Percentiles rank a stretch among this genome's conserved stretches.
Evolutionary conservation across 1,140 invertebrate species (phyloP).

Genomic region (Calliopsis andreniformis): DNA sequence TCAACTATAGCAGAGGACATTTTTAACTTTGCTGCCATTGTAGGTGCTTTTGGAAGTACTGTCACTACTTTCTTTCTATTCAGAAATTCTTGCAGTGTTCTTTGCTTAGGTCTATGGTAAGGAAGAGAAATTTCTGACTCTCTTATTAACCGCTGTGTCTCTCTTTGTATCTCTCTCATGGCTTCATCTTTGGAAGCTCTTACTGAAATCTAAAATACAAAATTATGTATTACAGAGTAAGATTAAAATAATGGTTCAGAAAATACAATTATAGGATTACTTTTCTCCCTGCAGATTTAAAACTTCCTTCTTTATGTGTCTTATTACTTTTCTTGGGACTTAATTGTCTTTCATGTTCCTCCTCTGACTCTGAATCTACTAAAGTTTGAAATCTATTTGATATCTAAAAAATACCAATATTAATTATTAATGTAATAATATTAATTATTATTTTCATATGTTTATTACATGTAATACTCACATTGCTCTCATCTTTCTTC

Average conservation of each 20-base stretch:
- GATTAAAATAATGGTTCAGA: background rate
- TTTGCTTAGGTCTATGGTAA: slow-evolving; percentile 89
- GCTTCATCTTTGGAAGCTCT: slow-evolving; percentile 75
- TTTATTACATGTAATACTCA: background rate
- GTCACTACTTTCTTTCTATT: slow-evolving; percentile 72
- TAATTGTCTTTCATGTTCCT: slow-evolving; percentile 19
- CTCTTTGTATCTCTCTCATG: slow-evolving; percentile 81
- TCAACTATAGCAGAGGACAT: slow-evolving; percentile 74
- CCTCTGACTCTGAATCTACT: slow-evolving; percentile 58
- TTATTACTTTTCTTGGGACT: background rate
- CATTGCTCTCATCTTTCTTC: background rate
- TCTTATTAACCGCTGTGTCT: slow-evolving; percentile 86
- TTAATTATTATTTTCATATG: background rate
- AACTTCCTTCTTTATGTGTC: slow-evolving; percentile 25
- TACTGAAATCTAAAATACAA: slow-evolving; percentile 58
- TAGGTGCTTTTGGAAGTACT: slow-evolving; percentile 68
- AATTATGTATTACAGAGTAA: background rate
- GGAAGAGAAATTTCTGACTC: slow-evolving; percentile 87
- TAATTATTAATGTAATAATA: slow-evolving; percentile 12
- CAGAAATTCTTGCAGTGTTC: slow-evolving; percentile 88
- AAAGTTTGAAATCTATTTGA: slow-evolving; percentile 1
- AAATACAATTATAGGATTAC: slow-evolving; percentile 18
- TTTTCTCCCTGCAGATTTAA: slow-evolving; percentile 13
- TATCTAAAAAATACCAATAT: slow-evolving; percentile 17
- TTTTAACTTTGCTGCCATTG: slow-evolving; percentile 74